Conservation (phyloP, 2,113 vertebrate species). For the Thamnaconus septentrionalis region DNA sequence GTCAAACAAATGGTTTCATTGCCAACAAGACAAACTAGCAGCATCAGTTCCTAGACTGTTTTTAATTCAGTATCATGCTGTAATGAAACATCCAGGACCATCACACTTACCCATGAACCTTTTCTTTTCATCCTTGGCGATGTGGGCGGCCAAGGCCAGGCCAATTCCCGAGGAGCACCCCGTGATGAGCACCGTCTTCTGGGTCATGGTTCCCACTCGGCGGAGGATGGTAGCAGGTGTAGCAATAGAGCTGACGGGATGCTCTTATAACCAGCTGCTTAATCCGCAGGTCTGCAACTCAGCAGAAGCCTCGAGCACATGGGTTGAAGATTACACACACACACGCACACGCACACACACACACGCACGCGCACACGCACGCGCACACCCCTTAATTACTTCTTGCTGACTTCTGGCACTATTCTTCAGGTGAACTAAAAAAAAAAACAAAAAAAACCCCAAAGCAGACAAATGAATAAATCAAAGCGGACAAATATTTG, state of each 20-base stretch:
- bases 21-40: neutral
- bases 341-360: neutral
- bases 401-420: too few species aligned
- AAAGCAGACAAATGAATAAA: too few species aligned
- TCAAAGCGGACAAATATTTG: too few species aligned
- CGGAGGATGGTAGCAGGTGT: constrained; percentile 8
- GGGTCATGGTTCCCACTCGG: constrained; percentile 68
- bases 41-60: neutral
- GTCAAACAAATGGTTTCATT: neutral
- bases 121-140: constrained; percentile 85
- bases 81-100: neutral
- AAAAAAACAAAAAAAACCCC: too few species aligned
- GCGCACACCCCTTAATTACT: too few species aligned
- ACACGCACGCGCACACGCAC: too few species aligned
- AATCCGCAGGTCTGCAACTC: constrained; percentile 62
- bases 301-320: constrained; percentile 51
- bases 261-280: constrained; percentile 33
- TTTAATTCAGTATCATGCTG: neutral
- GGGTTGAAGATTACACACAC: constrained; percentile 42
- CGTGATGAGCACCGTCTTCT: constrained; percentile 85
- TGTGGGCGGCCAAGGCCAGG: constrained; percentile 80
- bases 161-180: constrained; percentile 89
- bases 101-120: constrained; percentile 83
- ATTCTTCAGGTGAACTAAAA: too few species aligned
- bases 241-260: neutral